Evolutionary conservation across 2,113 vertebrate species (phyloP).

Genomic region (Charadrius vociferus): DNA sequence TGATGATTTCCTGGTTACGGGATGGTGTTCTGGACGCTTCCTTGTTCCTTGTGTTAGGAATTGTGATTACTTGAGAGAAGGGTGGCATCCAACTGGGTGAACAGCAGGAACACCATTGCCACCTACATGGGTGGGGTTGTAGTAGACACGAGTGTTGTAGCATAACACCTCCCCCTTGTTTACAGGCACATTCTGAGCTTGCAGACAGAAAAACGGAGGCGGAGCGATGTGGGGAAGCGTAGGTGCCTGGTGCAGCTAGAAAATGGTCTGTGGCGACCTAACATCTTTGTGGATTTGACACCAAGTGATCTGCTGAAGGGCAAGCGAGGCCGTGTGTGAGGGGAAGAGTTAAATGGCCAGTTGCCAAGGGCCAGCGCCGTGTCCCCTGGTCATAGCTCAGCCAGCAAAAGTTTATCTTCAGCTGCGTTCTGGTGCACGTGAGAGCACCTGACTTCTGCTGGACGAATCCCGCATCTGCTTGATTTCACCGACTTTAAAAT

Average conservation of each 20-base stretch:
- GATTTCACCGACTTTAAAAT: neutral
- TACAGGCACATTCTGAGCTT: neutral
- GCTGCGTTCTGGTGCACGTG: rapidly evolving
- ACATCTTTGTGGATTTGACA: neutral
- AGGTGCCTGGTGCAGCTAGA: neutral
- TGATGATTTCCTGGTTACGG: neutral
- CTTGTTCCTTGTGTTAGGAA: neutral
- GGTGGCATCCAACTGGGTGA: neutral
- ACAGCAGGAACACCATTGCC: neutral
- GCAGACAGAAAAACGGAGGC: rapidly evolving
- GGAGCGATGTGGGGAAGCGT: rapidly evolving
- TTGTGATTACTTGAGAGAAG: neutral
- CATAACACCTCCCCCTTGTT: neutral
- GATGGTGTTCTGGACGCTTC: neutral
- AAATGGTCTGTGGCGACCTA: neutral
- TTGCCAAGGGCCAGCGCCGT: rapidly evolving
- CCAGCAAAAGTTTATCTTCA: neutral
- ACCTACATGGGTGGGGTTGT: neutral
- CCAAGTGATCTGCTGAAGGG: rapidly evolving
- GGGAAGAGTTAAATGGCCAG: rapidly evolving
- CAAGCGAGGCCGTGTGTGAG: neutral
- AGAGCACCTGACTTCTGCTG: neutral
- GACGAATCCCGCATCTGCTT: rapidly evolving
- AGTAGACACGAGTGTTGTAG: rapidly evolving
- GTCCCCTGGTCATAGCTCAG: neutral